phyloP scores from a whole-genome alignment of 2,797 vertebrate species.

The Lateolabrax maculatus region DNA sequence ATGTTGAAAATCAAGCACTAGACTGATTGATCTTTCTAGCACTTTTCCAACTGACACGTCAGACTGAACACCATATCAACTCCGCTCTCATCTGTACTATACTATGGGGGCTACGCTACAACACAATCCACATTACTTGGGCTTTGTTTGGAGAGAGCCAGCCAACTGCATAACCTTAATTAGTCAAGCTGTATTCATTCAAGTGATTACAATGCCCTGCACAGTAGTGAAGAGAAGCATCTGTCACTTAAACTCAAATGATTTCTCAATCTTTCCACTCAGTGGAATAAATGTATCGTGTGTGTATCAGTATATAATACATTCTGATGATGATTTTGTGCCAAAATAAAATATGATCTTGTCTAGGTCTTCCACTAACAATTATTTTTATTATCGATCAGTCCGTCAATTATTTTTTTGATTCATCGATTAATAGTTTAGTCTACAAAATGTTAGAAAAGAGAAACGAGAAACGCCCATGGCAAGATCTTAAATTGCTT shows the following conservation, averaged over 20 bases:
- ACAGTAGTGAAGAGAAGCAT: constrained; percentile 80
- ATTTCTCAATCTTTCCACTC: constrained; percentile 77
- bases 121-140: constrained; percentile 70
- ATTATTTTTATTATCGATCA: background rate
- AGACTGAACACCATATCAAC: constrained; percentile 51
- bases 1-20: constrained; percentile 55
- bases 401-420: background rate
- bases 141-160: constrained; percentile 79
- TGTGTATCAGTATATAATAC: constrained; percentile 5
- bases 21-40: constrained; percentile 55
- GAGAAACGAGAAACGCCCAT: background rate
- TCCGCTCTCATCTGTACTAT: constrained; percentile 48
- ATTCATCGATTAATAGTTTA: background rate
- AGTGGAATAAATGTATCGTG: constrained; percentile 47
- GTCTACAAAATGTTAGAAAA: background rate
- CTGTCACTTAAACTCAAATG: constrained; percentile 80
- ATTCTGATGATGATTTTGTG: constrained; percentile 20
- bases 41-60: constrained; percentile 59
- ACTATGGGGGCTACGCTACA: constrained; percentile 57
- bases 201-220: constrained; percentile 78
- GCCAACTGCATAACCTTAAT: constrained; percentile 83
- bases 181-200: constrained; percentile 83
- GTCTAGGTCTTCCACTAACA: background rate
- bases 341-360: constrained; percentile 27
- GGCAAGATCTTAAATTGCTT: background rate